These are phyloP conservation scores for Seira musarum DNA, from an alignment of 2,888 invertebrate genomes.

Conservation along the genomic window DNA sequence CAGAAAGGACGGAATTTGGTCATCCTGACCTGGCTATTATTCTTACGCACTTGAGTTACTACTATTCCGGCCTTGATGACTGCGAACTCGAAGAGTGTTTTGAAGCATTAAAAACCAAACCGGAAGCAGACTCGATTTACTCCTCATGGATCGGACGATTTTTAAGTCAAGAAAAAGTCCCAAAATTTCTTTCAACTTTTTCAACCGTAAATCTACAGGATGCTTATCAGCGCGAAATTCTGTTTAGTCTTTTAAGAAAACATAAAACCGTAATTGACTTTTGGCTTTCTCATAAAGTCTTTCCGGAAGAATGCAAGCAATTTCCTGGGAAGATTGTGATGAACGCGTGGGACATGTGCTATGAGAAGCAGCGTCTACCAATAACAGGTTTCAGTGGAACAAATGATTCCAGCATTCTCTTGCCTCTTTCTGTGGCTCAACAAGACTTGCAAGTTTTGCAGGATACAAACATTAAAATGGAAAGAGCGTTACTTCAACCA, in stretches of 20 bases:
- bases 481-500: constrained; percentile 12
- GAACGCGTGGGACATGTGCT: constrained; percentile 53
- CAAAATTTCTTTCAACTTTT: background rate
- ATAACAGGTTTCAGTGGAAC: constrained; percentile 59
- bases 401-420: constrained; percentile 47
- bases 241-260: constrained; percentile 38
- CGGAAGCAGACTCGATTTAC: constrained; percentile 21
- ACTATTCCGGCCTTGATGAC: constrained; percentile 63
- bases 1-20: constrained; percentile 66
- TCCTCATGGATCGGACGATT: constrained; percentile 26
- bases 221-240: constrained; percentile 13
- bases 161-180: background rate
- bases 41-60: constrained; percentile 65
- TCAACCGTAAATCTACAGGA: constrained; percentile 41
- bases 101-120: constrained; percentile 20
- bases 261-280: constrained; percentile 48
- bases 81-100: constrained; percentile 54
- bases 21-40: constrained; percentile 64
- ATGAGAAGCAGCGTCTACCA: constrained; percentile 4
- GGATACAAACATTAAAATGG: constrained; percentile 37
- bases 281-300: constrained; percentile 46
- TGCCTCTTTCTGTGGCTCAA: constrained; percentile 41
- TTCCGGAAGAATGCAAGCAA: constrained; percentile 49
- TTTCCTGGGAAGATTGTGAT: constrained; percentile 52
- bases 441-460: constrained; percentile 32